Percentiles rank a stretch among this genome's conserved stretches.
Conservation (phyloP, 2,797 vertebrate species). For the Silurus aristotelis region DNA sequence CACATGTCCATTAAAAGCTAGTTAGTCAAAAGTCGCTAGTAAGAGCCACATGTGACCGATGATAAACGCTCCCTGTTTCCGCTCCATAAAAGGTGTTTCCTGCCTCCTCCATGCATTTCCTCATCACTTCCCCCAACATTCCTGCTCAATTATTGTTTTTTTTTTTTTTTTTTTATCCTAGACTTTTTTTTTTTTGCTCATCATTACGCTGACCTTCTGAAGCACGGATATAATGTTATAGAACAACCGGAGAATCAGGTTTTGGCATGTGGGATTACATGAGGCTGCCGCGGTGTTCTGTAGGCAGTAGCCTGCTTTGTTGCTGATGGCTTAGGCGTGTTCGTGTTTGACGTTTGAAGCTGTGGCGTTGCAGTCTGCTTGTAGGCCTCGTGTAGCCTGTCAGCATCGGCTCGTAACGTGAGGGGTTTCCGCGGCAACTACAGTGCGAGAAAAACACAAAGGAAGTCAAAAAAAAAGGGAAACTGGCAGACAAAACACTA, state of each 20-base stretch:
- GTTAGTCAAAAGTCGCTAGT: constrained; percentile 33
- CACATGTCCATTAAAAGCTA: constrained; percentile 17
- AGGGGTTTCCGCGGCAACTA: constrained; percentile 84
- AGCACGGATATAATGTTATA: neutral
- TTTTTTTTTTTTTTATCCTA: neutral
- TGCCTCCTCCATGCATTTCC: constrained; percentile 35
- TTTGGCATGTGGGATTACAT: constrained; percentile 61
- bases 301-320: constrained; percentile 57
- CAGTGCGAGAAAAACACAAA: constrained; percentile 13
- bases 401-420: constrained; percentile 69
- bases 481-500: neutral
- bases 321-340: constrained; percentile 57
- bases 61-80: constrained; percentile 40
- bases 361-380: constrained; percentile 38
- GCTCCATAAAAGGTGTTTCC: constrained; percentile 35
- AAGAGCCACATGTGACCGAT: constrained; percentile 23
- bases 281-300: constrained; percentile 62
- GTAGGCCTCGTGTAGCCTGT: constrained; percentile 65
- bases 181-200: neutral
- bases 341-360: constrained; percentile 48
- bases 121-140: constrained; percentile 41
- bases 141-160: neutral
- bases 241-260: constrained; percentile 19
- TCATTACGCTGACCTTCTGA: neutral
- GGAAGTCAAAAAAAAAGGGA: constrained; percentile 14